Evolutionary conservation across 2,888 invertebrate genomes (phyloP), one percentile per base, ranked within the genome.

Genomic region (Thysanoteuthis rhombus): DNA sequence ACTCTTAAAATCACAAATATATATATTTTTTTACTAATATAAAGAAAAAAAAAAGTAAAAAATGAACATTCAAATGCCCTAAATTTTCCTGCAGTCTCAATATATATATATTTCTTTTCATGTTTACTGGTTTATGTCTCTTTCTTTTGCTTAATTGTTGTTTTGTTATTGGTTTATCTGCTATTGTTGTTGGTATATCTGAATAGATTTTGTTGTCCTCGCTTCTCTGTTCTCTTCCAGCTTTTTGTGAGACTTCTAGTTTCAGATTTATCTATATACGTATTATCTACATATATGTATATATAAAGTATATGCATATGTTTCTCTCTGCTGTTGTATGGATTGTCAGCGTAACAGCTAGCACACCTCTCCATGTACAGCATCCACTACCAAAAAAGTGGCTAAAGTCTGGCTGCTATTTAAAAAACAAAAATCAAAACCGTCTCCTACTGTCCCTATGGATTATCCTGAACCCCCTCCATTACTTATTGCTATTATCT

Each of bases 341-440:
- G 94, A 94, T 94, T 94, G 58, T 47, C 91, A 94, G 94, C 94
- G 95, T 94, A 93, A 94, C 94, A 95, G 94, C 95, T 94, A 94
- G 93, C 93, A 93, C 93, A 93, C 93, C 93, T 94, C 93, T 93
- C 92, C 93, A 93, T 95, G 95, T 95, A 94, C 94, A 95, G 94
- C 95, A 95, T 94, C 94, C 94, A 94, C 45, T 93, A 94, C 93
- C 58, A 93, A 47, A 36, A 92, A 36, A 39, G 58, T 93, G 93
- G 93, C 93, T 38, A 58, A 90, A 92, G n/a, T 40, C 45, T 92
- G 92, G 92, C 92, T 92, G 45, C 92, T 92, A 42, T 92, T 32
- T n/a, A 40, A 42, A 42, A 92, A 40, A 42, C 25, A 90, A 40
- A 39, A 39, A 90, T 90, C 36, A 39, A 92, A 92, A 36, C 92